These are phyloP conservation scores for Apotomis betuletana DNA, from an alignment of 2,888 invertebrate genomes.

Conservation along the genomic window DNA sequence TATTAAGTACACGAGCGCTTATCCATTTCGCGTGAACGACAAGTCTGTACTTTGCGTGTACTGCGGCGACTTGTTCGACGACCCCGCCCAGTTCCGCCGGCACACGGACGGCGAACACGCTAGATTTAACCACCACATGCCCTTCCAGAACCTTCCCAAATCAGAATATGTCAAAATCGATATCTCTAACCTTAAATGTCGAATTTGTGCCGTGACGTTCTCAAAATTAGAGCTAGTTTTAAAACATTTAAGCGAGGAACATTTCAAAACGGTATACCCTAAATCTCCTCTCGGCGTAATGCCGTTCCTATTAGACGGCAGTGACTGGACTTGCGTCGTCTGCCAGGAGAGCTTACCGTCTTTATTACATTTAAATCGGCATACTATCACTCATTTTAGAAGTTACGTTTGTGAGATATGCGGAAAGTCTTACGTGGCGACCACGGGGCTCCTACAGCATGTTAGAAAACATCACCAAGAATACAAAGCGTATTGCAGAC, in stretches of 20 bases:
- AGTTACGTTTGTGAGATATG: slow-evolving; percentile 43
- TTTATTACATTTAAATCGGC: slow-evolving; percentile 42
- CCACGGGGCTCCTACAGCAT: slow-evolving; percentile 41
- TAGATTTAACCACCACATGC: slow-evolving; percentile 34
- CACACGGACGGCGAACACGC: slow-evolving; percentile 43
- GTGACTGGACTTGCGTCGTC: slow-evolving; percentile 36
- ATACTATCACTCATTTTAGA: slow-evolving; percentile 42
- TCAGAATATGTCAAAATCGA: slow-evolving; percentile 44
- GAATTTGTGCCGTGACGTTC: slow-evolving; percentile 27
- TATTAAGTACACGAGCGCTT: slow-evolving; percentile 49
- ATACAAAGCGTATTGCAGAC: slow-evolving; percentile 45
- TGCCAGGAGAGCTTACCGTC: slow-evolving; percentile 37
- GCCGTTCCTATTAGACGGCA: slow-evolving; percentile 34
- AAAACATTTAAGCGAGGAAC: slow-evolving; percentile 36
- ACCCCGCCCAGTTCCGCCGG: slow-evolving; percentile 37
- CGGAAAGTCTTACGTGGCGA: slow-evolving; percentile 41
- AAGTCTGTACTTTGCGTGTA: slow-evolving; percentile 47
- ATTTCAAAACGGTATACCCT: slow-evolving; percentile 21
- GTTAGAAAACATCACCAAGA: slow-evolving; percentile 43
- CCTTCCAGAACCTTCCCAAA: slow-evolving; percentile 35
- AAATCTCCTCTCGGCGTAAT: slow-evolving; percentile 38
- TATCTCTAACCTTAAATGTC: slow-evolving; percentile 40
- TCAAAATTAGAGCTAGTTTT: slow-evolving; percentile 23
- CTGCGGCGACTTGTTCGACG: slow-evolving; percentile 38
- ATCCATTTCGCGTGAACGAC: slow-evolving; percentile 48